Percentiles rank a stretch among this genome's conserved stretches.
These are phyloP conservation scores for Apotomis capreana DNA, from an alignment of 2,888 invertebrate species.

Conservation along the genomic window DNA sequence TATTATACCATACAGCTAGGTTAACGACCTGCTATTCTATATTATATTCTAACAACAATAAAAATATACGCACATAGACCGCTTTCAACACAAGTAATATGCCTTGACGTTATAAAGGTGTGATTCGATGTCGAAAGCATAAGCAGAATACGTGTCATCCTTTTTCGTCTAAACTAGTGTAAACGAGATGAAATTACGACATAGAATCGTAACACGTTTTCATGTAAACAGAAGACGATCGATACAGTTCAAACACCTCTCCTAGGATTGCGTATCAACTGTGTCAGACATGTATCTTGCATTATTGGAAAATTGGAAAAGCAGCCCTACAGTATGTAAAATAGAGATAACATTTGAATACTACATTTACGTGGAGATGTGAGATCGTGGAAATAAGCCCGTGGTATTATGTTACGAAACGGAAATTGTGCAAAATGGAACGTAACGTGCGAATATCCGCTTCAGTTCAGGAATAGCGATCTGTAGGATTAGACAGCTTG, in stretches of 20 bases:
- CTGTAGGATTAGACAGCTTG: conserved; percentile 14
- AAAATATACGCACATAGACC: neutral
- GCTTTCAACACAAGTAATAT: neutral
- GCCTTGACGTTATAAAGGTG: neutral
- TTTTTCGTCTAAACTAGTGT: conserved; percentile 1
- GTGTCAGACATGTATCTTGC: conserved; percentile 2
- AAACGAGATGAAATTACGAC: conserved; percentile 27
- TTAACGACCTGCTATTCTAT: neutral
- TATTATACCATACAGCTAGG: neutral
- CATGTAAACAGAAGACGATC: conserved; percentile 40
- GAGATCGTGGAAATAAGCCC: neutral
- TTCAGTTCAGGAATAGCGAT: conserved; percentile 24
- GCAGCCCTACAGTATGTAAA: neutral
- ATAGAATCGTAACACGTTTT: conserved; percentile 33
- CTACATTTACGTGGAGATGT: neutral
- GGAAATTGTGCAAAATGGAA: conserved; percentile 40
- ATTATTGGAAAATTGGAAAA: neutral
- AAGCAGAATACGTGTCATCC: neutral
- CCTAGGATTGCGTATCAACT: conserved; percentile 23
- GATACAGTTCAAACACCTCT: conserved; percentile 40
- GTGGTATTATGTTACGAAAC: conserved; percentile 32
- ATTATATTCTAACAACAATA: conserved; percentile 14
- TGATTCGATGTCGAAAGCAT: conserved; percentile 1
- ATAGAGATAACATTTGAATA: conserved; percentile 6
- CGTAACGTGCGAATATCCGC: conserved; percentile 33